Percentiles rank a stretch among this genome's conserved stretches.
phyloP scores from a whole-genome alignment of 2,797 vertebrate species.

The Pitangus sulphuratus region DNA sequence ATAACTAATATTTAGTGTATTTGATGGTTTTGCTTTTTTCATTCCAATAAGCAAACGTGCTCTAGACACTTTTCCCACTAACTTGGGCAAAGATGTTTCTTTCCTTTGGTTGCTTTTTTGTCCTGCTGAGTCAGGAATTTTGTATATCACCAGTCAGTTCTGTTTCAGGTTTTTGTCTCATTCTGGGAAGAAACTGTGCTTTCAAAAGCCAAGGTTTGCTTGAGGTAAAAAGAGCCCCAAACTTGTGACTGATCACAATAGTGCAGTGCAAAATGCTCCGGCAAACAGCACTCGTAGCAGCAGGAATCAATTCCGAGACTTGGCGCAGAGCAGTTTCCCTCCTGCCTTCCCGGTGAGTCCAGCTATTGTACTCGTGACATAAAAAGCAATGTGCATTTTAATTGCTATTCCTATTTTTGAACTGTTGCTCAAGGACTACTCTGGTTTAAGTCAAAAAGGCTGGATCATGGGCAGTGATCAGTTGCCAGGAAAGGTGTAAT shows the following conservation, averaged over 20 bases:
- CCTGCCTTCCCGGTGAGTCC: conserved; percentile 43
- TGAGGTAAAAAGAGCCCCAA: not conserved
- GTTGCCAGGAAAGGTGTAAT: not conserved
- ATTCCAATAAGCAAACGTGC: not conserved
- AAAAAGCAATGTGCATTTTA: conserved; percentile 24
- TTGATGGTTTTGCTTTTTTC: not conserved
- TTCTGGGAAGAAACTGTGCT: not conserved
- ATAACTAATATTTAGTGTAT: not conserved
- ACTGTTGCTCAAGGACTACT: not conserved
- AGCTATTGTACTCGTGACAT: conserved; percentile 1
- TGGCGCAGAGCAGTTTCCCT: not conserved
- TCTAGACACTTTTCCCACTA: not conserved
- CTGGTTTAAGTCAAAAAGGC: not conserved
- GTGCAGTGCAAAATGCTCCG: conserved; percentile 7
- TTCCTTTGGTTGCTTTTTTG: not conserved
- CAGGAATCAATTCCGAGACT: not conserved
- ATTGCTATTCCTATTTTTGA: not conserved
- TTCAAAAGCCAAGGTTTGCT: conserved; percentile 19
- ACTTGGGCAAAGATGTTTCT: not conserved
- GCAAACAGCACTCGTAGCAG: not conserved
- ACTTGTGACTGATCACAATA: not conserved
- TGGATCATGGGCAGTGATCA: not conserved
- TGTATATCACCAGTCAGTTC: not conserved
- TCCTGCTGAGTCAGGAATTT: conserved; percentile 14
- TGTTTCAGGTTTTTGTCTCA: not conserved